Conservation (phyloP, 2,797 vertebrate genomes). For the Columba guinea region DNA sequence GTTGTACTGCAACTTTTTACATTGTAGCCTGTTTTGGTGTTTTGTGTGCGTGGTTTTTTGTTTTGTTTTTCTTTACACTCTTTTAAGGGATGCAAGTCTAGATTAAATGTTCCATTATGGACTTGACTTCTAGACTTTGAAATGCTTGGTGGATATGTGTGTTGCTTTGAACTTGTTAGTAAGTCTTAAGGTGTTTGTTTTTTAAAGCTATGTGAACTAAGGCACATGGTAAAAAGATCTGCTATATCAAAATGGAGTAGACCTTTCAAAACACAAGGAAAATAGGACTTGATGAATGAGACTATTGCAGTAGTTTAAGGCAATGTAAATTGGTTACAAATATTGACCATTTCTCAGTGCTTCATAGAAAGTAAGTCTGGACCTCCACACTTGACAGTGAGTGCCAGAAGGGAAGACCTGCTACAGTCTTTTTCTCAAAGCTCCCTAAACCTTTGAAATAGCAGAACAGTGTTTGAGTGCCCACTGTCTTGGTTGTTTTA, state of each 20-base stretch:
- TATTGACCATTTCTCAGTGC: not conserved
- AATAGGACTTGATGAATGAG: not conserved
- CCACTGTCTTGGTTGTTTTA: not conserved
- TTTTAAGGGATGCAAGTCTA: slow-evolving; percentile 19
- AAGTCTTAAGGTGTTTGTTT: not conserved
- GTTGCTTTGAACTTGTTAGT: slow-evolving; percentile 9
- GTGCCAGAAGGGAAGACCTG: not conserved
- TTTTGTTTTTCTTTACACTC: slow-evolving; percentile 6
- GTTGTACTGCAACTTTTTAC: slow-evolving; percentile 5
- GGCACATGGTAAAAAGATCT: not conserved
- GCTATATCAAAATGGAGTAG: not conserved
- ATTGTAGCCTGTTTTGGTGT: not conserved
- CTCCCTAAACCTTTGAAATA: not conserved
- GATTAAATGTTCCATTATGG: not conserved
- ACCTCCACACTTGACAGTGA: not conserved
- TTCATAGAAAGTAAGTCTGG: not conserved
- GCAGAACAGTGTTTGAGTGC: not conserved
- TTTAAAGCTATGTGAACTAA: not conserved
- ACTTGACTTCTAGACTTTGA: slow-evolving; percentile 36
- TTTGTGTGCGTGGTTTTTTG: not conserved
- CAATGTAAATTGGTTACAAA: not conserved
- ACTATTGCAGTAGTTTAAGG: not conserved
- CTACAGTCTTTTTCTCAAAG: not conserved
- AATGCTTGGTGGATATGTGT: not conserved
- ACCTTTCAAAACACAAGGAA: not conserved